phyloP scores from a whole-genome alignment of 2,888 invertebrate genomes.

The Venusia cambrica region DNA sequence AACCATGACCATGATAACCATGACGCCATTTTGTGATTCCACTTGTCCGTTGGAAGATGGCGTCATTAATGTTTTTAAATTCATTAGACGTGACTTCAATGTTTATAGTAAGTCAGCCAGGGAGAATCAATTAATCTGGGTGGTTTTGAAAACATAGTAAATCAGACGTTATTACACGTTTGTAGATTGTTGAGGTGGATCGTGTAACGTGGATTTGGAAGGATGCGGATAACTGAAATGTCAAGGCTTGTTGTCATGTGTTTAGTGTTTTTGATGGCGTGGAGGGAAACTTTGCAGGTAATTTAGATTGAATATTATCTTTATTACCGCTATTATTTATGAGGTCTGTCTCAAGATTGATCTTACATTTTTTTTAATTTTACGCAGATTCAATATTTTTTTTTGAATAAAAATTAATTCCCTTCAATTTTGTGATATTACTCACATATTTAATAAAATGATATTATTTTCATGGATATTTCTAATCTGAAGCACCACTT shows the following conservation, averaged over 20 bases:
- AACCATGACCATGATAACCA: slow-evolving; percentile 1
- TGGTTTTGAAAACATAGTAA: not conserved
- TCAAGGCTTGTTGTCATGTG: slow-evolving; percentile 3
- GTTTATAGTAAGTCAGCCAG: slow-evolving; percentile 10
- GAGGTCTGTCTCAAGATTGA: too few relatives aligned
- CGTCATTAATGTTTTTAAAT: slow-evolving; percentile 10
- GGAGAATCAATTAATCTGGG: slow-evolving; percentile 13
- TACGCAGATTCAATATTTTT: too few relatives aligned
- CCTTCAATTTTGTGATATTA: too few relatives aligned
- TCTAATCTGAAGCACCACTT: too few relatives aligned
- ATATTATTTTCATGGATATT: too few relatives aligned
- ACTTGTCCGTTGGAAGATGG: not conserved
- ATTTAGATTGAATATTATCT: too few relatives aligned
- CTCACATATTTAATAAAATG: too few relatives aligned
- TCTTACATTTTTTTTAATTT: too few relatives aligned
- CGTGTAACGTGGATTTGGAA: not conserved
- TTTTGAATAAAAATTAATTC: too few relatives aligned
- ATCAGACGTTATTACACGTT: not conserved
- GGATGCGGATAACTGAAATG: slow-evolving; percentile 3
- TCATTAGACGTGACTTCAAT: slow-evolving; percentile 9
- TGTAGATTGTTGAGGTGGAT: not conserved
- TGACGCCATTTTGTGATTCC: slow-evolving; percentile 1
- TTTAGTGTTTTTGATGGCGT: slow-evolving; percentile 12
- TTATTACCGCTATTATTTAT: too few relatives aligned
- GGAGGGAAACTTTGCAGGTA: slow-evolving; percentile 12